Percentiles rank a stretch among this genome's conserved stretches.
Evolutionary conservation across 2,888 invertebrate species (phyloP).

Genomic region (Mythimna loreyi): DNA sequence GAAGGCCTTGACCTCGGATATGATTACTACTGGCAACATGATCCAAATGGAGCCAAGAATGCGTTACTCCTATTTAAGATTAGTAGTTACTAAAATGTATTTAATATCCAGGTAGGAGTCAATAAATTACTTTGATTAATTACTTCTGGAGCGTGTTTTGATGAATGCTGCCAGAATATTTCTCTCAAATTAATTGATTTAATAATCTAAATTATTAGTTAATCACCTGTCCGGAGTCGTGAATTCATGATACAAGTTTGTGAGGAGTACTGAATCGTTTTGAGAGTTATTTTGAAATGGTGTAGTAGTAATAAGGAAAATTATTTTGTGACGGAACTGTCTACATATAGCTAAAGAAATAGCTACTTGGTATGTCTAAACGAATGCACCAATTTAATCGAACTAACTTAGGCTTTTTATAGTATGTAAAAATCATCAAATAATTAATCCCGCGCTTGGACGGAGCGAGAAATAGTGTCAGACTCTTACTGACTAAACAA

Average conservation of each 20-base stretch:
- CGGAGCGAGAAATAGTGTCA: too few relatives aligned
- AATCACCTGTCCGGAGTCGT: constrained; percentile 33
- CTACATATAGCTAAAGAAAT: too few relatives aligned
- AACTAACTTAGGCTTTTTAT: too few relatives aligned
- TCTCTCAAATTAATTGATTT: constrained; percentile 26
- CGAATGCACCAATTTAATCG: too few relatives aligned
- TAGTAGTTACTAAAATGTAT: constrained; percentile 3
- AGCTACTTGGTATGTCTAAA: too few relatives aligned
- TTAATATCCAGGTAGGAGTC: constrained; percentile 28
- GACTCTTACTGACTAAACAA: too few relatives aligned
- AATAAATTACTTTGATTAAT: constrained; percentile 55
- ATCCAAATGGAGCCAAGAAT: not conserved
- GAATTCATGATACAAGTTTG: constrained; percentile 20
- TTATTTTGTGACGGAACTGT: too few relatives aligned
- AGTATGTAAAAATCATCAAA: too few relatives aligned
- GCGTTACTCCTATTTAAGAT: not conserved
- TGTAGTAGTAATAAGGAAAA: constrained; percentile 1
- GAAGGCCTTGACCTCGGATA: too few relatives aligned
- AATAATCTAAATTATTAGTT: constrained; percentile 43
- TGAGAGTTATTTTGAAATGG: constrained; percentile 15
- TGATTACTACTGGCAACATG: not conserved
- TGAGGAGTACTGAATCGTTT: not conserved
- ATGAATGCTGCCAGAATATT: constrained; percentile 44
- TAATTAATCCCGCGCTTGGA: too few relatives aligned
- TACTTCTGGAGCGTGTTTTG: constrained; percentile 35